A percentile compares a stretch with the other conserved stretches of the same genome.
These are phyloP conservation scores for Heterotilapia buettikoferi DNA, from an alignment of 2,113 vertebrate genomes.

Conservation along the genomic window DNA sequence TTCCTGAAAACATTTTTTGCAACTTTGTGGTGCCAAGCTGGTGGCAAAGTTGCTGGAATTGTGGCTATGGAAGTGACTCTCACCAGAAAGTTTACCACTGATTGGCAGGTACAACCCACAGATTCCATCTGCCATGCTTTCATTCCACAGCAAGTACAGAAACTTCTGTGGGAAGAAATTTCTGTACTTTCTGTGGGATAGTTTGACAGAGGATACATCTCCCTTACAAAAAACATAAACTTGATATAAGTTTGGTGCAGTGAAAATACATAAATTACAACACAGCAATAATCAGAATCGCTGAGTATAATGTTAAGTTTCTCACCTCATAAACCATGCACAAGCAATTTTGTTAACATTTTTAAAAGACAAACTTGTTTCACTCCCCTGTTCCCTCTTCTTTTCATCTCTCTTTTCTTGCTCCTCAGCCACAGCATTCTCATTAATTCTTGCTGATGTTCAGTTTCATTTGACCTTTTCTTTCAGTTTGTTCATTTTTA, in stretches of 20 bases:
- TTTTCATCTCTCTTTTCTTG: background rate
- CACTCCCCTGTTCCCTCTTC: background rate
- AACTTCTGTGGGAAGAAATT: background rate
- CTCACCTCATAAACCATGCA: background rate
- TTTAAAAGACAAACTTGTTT: background rate
- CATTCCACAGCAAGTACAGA: background rate
- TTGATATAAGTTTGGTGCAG: background rate
- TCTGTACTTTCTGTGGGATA: background rate
- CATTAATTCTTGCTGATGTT: background rate
- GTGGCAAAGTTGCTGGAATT: background rate
- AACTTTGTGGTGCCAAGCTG: background rate
- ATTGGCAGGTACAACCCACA: background rate
- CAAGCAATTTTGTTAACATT: background rate
- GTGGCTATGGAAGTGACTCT: background rate
- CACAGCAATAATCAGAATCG: background rate
- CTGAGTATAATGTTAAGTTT: background rate
- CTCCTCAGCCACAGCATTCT: background rate
- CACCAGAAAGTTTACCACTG: background rate
- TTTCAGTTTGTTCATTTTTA: background rate
- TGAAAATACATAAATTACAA: background rate
- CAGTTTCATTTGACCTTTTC: background rate
- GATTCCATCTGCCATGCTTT: background rate
- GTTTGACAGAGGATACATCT: background rate
- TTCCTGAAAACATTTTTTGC: background rate
- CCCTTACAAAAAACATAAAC: background rate